Evolutionary conservation across 2,797 vertebrate genomes (phyloP), one percentile per base, ranked within the genome.

Genomic region (Gadopsis bispinosus): DNA sequence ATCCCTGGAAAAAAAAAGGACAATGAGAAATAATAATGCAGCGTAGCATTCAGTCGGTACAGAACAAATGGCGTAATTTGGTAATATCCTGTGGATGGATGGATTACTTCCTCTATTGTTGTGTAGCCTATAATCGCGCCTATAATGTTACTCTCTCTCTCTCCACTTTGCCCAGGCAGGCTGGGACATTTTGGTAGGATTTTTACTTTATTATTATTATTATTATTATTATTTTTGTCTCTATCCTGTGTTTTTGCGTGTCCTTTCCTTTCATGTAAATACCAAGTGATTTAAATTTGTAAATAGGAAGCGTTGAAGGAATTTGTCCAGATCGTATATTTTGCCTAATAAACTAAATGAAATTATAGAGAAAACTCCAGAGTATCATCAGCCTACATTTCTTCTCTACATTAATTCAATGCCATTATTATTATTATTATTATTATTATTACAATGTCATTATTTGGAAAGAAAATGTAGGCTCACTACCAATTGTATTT

Each of bases 311-410:
- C 96, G 95, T 97, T 96, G 96, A 96, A 96, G 95, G 96, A 96
- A 97, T 97, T 98, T 97, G 97, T 98, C 95, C 96, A 99, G 98
- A 98, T 98, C 97, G 96, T 99, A 97, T 99, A 99, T 99, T 99
- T 99, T 99, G 97, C 97, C 97, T 98, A 99, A 99, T 99, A 99
- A 99, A 99, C 96, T 95, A 96, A 98, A 97, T 96, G 97, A 98
- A 98, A 99, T 95, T 95, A 96, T 94, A 94, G 94, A 87, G 90
- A 94, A 90, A 90, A 85, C 31, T 47, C 77, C 83, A 31, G 63
- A 77, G 60, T 71, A 76, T 87, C 31, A 7, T 53, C 43, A 71
- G 71, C 50, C 51, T 69, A 62, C 75, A 73, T 87, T 77, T 87
- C 1, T 78, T 83, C 66, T 50, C 4, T 39, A 62, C 45, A 1